Base-by-base conservation (phyloP, 2,888 invertebrate genomes). In the Gryllus longicercus region DNA sequence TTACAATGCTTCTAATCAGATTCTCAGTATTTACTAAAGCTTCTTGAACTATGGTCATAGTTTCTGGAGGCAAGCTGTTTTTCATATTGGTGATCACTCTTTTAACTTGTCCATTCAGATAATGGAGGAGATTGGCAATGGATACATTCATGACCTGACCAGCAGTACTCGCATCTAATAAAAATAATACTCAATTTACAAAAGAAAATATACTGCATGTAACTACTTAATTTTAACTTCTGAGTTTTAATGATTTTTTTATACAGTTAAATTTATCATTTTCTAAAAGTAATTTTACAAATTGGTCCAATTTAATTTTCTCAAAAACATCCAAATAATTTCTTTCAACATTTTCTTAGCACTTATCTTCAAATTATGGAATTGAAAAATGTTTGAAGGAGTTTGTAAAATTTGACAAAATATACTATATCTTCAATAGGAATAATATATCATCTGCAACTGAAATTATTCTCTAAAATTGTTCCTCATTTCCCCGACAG, bases 141-240 rank as follows among this genome's bases (percentile, higher is more conserved):
- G 92, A 91, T 0, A 94, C 93, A 86, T 97, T 97, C 83, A 93
- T 91, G 83, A 92, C 92, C 87, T 98, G 98, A 0, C 94, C 93
- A 76, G 92, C 88, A 82, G 95, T 96, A 51, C 95, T 93, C 16
- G 93, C 86, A 82, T 90, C 90, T 25, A 49, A 3, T 76, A 79
- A 75, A 50, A 79, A 75, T 79, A 76, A 74, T 25, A 76, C 51
- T 38, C 8, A 74, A 74, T 63, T 18, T n/a, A 21, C n/a, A 63
- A 74, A 51, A 63, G 12, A 50, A 16, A 11, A 21, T 8, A n/a
- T 18, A 2, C 51, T 78, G 12, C 49, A n/a, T 50, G n/a, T 51
- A n/a, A 50, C 23, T 11, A 63, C 11, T 38, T 38, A 8, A 38
- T 38, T 38, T 38, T 38, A 38, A 5, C 38, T 8, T 38, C 38